phyloP scores from a whole-genome alignment of 2,888 invertebrate species.

The Cryptus armator region DNA sequence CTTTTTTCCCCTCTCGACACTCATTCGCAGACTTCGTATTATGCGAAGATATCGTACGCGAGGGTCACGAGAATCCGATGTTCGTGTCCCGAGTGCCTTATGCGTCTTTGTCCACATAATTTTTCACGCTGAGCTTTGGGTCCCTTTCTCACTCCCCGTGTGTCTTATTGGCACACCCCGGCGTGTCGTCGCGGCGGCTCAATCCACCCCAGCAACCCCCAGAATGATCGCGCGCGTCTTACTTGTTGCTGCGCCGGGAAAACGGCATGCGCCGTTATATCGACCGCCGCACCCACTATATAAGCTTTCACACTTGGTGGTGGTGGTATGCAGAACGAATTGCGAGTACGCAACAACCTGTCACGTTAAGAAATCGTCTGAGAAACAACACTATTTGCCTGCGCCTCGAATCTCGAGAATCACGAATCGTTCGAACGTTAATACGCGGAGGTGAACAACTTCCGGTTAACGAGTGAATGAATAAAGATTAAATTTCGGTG shows the following conservation, averaged over 20 bases:
- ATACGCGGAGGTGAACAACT: background rate
- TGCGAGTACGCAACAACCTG: constrained; percentile 58
- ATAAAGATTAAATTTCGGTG: constrained; percentile 63
- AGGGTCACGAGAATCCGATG: constrained; percentile 11
- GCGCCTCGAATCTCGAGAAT: background rate
- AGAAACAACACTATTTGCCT: background rate
- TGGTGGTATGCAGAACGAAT: constrained; percentile 74
- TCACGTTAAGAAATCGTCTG: background rate
- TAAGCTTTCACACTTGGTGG: constrained; percentile 75
- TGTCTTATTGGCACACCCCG: constrained; percentile 37
- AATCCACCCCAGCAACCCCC: constrained; percentile 5
- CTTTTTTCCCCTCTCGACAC: too few relatives aligned
- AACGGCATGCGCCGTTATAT: constrained; percentile 83
- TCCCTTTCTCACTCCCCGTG: background rate
- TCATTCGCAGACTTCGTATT: background rate
- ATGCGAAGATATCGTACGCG: background rate
- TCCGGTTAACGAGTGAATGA: constrained; percentile 62
- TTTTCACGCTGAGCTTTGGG: constrained; percentile 48
- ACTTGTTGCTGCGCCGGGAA: constrained; percentile 82
- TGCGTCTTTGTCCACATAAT: constrained; percentile 25
- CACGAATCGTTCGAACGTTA: constrained; percentile 11
- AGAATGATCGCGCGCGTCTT: constrained; percentile 66
- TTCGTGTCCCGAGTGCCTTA: constrained; percentile 25
- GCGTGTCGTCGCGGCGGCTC: constrained; percentile 17
- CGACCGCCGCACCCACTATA: constrained; percentile 79